phyloP scores from a whole-genome alignment of 1,140 invertebrate species.

The Manduca sexta region DNA sequence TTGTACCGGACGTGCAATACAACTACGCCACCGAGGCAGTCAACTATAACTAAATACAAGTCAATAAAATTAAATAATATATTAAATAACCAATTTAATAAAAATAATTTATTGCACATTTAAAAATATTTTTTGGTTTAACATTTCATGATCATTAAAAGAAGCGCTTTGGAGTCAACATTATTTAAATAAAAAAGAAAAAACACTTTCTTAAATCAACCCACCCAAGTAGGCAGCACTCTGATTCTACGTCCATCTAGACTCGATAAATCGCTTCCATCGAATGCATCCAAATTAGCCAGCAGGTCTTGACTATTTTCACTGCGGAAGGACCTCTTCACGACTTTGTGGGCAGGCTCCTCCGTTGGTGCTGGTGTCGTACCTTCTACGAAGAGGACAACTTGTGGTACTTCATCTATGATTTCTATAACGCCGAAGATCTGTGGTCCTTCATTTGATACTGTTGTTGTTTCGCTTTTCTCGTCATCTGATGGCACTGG shows the following conservation, averaged over 20 bases:
- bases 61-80: no score
- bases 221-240: conserved; percentile 49
- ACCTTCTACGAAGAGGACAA: conserved; percentile 23
- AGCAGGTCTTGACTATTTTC: conserved; percentile 47
- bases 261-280: conserved; percentile 32
- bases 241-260: conserved; percentile 53
- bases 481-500: conserved; percentile 24
- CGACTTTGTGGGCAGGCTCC: conserved; percentile 32
- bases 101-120: not conserved
- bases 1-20: no score
- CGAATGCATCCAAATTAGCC: conserved; percentile 33
- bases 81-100: conserved; percentile 7
- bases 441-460: conserved; percentile 10
- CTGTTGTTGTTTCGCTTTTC: conserved; percentile 30
- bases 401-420: conserved; percentile 36
- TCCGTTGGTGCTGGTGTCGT: conserved; percentile 18
- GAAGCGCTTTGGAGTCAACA: no score
- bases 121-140: not conserved
- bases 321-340: conserved; percentile 40
- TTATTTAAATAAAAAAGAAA: no score
- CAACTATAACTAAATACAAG: no score
- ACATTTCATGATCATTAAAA: no score
- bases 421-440: conserved; percentile 32
- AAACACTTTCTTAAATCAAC: conserved; percentile 7
- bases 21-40: no score